Base-by-base conservation (phyloP, 2,888 invertebrate species). In the Rotaria magnacalcarata region DNA sequence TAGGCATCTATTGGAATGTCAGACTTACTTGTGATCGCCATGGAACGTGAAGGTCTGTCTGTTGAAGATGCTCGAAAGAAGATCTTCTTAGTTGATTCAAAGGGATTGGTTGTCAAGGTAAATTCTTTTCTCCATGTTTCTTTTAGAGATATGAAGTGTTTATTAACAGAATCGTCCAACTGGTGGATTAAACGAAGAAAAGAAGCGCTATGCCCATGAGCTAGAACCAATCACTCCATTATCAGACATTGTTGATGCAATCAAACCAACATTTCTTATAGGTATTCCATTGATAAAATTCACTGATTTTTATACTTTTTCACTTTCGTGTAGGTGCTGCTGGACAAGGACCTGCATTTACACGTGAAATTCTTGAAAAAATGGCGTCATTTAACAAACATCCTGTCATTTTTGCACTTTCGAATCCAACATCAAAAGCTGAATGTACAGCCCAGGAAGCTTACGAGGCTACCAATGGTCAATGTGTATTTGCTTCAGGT, bases 381-480 rank as follows among this genome's bases (percentile, higher is more conserved):
- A 97, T 99, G 97, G 96, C 93, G 24, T 92, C 92, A 85, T 93
- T 94, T 90, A 96, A 96, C 91, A 93, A 94, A 41, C 93, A 93
- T 86, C 99, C 99, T 1, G 94, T 99, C 87, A 95, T 99, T 89
- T 99, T 99, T 92, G 98, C 99, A 24, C 93, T 99, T 84, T 97
- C 47, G 90, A 99, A 99, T 93, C 99, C 99, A 86, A 99, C 99
- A 86, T 94, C 94, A 91, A 97, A 96, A 92, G 96, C 99, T 0
- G 99, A 99, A 92, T 99, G 99, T 90, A 98, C 99, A 24, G 99
- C 99, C 24, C 96, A 96, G 91, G 93, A 96, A 89, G 98, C 97
- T 8, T 99, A 97, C 92, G 93, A 91, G 74, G 92, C 94, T 89
- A 96, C 97, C 0, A 93, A 95, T 88, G 96, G 95, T 90, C 91